Evolutionary conservation across 2,888 invertebrate species (phyloP), one percentile per base, ranked within the genome.

Genomic region (Mellilla xanthometata): DNA sequence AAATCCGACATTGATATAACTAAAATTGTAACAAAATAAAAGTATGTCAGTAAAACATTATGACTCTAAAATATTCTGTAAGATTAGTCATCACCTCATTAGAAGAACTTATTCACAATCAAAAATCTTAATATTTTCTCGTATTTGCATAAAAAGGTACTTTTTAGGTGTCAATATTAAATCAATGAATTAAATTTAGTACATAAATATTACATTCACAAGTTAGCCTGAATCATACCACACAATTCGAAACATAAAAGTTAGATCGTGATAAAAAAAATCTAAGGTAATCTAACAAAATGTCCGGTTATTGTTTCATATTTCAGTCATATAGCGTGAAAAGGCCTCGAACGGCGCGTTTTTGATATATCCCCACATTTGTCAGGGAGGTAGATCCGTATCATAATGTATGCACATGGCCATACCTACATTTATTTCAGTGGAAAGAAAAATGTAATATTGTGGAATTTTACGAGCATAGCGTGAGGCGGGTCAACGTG

Each of bases 301-400:
- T 13, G 7, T 12, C 28, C 33, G 27, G 13, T 9, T 19, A 39
- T 50, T 43, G 72, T 77, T 75, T 69, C 35, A 75, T 72, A 3
- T 28, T 36, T 28, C 28, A 36, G 28, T 15, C 64, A 52, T 58
- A 26, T 68, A 58, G 56, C 41, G 61, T 70, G 47, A 42, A 47
- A 46, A 41, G 7, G 32, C 36, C 27, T 31, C 32, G 30, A 41
- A 33, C 30, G 67, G 72, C 58, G 58, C 61, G 63, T 62, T 70
- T 77, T 68, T 79, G 82, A 85, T 84, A 76, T 76, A 84, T 79
- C 64, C 53, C 56, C 50, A 60, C 76, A 85, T 85, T 85, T 79
- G 80, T 85, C 79, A 81, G 68, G 35, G 31, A 35, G 39, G 64
- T 61, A 62, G 68, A 63, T 63, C 65, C 70, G 64, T 67, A 67